Evolutionary conservation across 53 echinoderm and acorn worm species (phyloP), one percentile per base, ranked within the genome.

Genomic region (Crossaster papposus): DNA sequence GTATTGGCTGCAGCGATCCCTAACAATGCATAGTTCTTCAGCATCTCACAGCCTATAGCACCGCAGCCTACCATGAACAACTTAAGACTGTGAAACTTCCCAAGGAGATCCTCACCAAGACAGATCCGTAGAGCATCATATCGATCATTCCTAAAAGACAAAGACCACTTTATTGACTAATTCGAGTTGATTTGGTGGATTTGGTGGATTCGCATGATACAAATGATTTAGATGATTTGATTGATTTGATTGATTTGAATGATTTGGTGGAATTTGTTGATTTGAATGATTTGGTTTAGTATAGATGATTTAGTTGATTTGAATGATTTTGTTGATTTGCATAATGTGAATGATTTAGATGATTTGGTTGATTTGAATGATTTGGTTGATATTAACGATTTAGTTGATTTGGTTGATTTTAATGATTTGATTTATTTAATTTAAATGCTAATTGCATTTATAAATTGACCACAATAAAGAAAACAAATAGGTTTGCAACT

Each of bases 31-130:
- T 96, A 99, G 89, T 99, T 99, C 83, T 99, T 99, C 20, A 99
- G 81, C 96, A 99, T 96, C 78, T 99, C 99, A 88, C 99, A 99
- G 3, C 99, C 99, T 34, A 99, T 99, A 23, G 99, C 99, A 62
- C 96, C 99, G 71, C 99, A 92, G 9, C 96, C 99, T 17, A 99
- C 95, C 99, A 99, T 99, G 77, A 99, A 99, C 32, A 99, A 83
- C 62, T 92, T 94, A 55, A 96, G 90, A 32, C 89, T 64, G 65
- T 86, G 91, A 9, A 96, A 75, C 63, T 93, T 93, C 55, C 54
- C 30, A 9, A 91, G 83, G 5, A 93, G 73, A 17, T 91, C 89
- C 29, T 99, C 96, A 0, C 95, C 99, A 35, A 96, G 26, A 71
- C 96, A 96, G 64, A 92, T 93, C 23, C 99, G 79, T 33, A 96